Conservation (phyloP, 2,888 invertebrate genomes). For the Perdita meconis region DNA sequence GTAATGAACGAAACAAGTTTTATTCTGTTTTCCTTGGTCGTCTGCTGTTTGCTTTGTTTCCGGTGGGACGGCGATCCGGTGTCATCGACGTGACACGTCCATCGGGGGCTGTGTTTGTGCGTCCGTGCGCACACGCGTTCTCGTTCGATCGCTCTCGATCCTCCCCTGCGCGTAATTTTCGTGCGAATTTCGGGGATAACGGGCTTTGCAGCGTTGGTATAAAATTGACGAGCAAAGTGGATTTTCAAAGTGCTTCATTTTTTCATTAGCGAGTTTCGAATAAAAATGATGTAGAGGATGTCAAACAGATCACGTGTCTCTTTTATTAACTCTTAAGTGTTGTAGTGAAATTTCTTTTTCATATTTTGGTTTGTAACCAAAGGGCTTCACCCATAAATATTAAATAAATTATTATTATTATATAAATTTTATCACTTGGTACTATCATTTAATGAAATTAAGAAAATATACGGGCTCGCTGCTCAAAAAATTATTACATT, state of each 20-base stretch:
- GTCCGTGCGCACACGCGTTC: neutral
- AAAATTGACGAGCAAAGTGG: neutral
- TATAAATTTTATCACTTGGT: no score
- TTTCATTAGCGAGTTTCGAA: neutral
- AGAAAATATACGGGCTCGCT: no score
- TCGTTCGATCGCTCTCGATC: neutral
- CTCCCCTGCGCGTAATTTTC: neutral
- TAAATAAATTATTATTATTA: no score
- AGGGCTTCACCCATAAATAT: no score
- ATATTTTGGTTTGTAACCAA: no score
- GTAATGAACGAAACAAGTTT: conserved; percentile 57
- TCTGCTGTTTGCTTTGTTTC: conserved; percentile 41
- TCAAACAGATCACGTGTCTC: no score
- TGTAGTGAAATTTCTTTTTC: no score
- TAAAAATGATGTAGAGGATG: no score
- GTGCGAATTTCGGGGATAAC: neutral
- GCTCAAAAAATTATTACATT: no score
- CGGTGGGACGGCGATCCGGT: conserved; percentile 14
- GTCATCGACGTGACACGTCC: conserved; percentile 43
- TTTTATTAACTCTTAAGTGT: no score
- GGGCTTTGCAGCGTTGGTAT: neutral
- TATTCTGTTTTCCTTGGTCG: conserved; percentile 34
- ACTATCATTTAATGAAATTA: no score
- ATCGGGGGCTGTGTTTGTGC: no score
- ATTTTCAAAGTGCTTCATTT: neutral